Percentiles rank a stretch among this genome's conserved stretches.
Conservation (phyloP, 2,797 vertebrate genomes). For the Iguana delicatissima region DNA sequence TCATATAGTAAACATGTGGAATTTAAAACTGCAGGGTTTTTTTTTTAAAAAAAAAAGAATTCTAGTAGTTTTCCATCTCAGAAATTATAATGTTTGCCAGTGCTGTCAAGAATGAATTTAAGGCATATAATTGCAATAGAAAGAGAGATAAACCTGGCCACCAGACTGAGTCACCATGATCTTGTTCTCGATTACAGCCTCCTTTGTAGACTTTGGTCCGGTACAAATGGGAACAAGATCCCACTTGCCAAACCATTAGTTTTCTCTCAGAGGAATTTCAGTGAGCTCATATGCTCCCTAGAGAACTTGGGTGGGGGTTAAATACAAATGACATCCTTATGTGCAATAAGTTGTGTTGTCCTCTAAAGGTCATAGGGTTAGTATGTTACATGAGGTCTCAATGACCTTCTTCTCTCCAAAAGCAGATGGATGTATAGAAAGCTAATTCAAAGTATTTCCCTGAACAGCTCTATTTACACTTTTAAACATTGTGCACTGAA, state of each 20-base stretch:
- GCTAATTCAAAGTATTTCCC: constrained; percentile 7
- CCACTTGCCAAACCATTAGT: background rate
- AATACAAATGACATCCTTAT: background rate
- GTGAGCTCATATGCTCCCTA: fast-evolving
- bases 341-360: background rate
- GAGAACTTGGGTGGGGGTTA: background rate
- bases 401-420: constrained; percentile 19
- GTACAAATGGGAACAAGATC: background rate
- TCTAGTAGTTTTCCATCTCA: background rate
- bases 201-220: background rate
- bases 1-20: background rate
- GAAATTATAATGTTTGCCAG: background rate
- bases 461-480: constrained; percentile 36
- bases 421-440: constrained; percentile 46
- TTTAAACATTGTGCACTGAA: constrained; percentile 41
- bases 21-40: background rate
- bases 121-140: background rate
- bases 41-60: background rate
- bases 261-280: background rate
- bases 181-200: background rate
- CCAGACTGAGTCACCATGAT: background rate
- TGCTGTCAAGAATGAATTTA: background rate
- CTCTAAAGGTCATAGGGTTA: constrained; percentile 54
- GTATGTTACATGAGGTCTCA: background rate
- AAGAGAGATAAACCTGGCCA: background rate